Evolutionary conservation across 2,888 invertebrate genomes (phyloP).

Genomic region (Acleris emargana): DNA sequence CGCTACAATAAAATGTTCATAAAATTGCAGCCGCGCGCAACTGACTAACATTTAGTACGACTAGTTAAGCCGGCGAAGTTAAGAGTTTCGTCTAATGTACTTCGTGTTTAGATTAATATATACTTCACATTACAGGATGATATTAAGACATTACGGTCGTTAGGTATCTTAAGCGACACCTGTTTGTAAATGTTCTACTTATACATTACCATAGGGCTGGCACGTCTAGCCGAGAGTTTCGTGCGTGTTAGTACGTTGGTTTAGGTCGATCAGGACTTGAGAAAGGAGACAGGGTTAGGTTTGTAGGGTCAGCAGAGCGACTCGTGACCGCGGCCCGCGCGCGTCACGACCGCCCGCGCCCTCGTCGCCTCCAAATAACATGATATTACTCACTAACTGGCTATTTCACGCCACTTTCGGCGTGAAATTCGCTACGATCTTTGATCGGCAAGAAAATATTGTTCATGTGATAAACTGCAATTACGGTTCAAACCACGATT

Average conservation of each 20-base stretch:
- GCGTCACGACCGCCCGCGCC: conserved; percentile 73
- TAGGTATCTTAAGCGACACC: conserved; percentile 50
- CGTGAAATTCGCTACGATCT: conserved; percentile 48
- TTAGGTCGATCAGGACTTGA: conserved; percentile 44
- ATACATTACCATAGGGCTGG: conserved; percentile 43
- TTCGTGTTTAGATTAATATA: conserved; percentile 60
- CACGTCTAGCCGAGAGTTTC: conserved; percentile 32
- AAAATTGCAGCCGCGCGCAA: conserved; percentile 65
- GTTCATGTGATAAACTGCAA: conserved; percentile 47
- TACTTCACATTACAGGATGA: conserved; percentile 55
- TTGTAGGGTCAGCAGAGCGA: conserved; percentile 74
- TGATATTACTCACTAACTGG: conserved; percentile 81
- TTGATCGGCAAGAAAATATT: conserved; percentile 50
- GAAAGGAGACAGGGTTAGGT: conserved; percentile 52
- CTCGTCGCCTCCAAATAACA: conserved; percentile 76
- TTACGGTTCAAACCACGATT: conserved; percentile 39
- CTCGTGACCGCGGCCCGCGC: conserved; percentile 74
- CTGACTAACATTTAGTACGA: conserved; percentile 56
- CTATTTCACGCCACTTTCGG: conserved; percentile 77
- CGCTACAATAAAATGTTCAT: conserved; percentile 67
- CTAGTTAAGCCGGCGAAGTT: conserved; percentile 53
- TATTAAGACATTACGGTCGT: conserved; percentile 67
- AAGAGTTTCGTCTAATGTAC: conserved; percentile 59
- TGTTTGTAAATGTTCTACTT: conserved; percentile 47
- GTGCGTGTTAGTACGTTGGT: conserved; percentile 40